Evolutionary conservation across 2,797 vertebrate genomes (phyloP).

Genomic region (Takifugu ocellatus): DNA sequence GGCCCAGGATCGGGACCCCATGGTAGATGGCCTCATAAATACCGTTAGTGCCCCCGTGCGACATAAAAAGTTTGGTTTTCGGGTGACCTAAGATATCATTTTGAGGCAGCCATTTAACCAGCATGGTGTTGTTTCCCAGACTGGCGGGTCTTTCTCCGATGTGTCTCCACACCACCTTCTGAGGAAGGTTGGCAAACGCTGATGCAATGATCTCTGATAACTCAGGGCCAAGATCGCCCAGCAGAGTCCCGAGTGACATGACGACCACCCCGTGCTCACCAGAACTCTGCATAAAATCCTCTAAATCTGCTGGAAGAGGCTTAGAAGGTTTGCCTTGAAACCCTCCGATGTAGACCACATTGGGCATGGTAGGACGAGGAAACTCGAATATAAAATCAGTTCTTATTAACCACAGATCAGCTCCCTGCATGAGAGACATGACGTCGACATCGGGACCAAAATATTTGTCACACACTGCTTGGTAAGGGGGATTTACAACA

Average conservation of each 20-base stretch:
- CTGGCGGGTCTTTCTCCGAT: conserved; percentile 35
- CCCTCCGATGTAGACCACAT: conserved; percentile 68
- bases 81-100: conserved; percentile 67
- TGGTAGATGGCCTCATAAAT: conserved; percentile 66
- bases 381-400: conserved; percentile 69
- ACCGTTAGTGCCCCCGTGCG: conserved; percentile 68
- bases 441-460: conserved; percentile 41
- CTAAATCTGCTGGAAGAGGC: conserved; percentile 55
- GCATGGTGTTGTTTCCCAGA: conserved; percentile 62
- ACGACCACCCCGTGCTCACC: conserved; percentile 66
- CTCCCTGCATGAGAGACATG: conserved; percentile 45
- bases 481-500: conserved; percentile 37
- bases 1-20: conserved; percentile 54
- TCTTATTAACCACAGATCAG: conserved; percentile 68
- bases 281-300: conserved; percentile 62
- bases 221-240: conserved; percentile 42
- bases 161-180: conserved; percentile 68
- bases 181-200: conserved; percentile 58
- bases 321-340: conserved; percentile 61
- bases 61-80: conserved; percentile 62
- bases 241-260: conserved; percentile 64
- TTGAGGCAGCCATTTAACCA: conserved; percentile 69
- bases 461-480: conserved; percentile 40
- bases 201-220: conserved; percentile 45
- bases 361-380: conserved; percentile 71